Base-by-base conservation (phyloP, 2,888 invertebrate genomes). In the Vanessa cardui region DNA sequence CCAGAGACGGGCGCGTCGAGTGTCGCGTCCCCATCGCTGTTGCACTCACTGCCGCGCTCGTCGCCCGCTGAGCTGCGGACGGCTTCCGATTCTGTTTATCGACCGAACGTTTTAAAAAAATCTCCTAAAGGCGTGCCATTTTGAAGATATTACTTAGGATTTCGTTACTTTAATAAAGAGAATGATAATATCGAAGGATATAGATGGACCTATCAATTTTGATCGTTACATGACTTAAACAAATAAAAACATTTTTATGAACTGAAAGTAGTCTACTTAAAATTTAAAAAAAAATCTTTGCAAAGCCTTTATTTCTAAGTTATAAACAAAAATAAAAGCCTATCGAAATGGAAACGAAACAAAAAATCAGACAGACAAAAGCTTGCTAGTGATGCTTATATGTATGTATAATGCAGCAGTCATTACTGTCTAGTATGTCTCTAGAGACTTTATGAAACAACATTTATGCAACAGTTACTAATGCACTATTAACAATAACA, bases 31-130 rank as follows among this genome's bases (percentile, higher is more conserved):
- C 86, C 90, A 60, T 92, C 92, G 26, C 91, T 91, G 73, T 91
- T 91, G n/a, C 90, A 91, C 58, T 92, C 92, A 60, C 91, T 91
- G 61, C 86, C 90, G 31, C 90, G 87, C 78, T 92, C 92, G 73
- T 92, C 92, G 8, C 90, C 90, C 46, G 83, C 89, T 1, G 90
- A 87, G 70, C 88, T 90, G 64, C 89, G 88, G 26, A 90, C 75
- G 52, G 84, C 86, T 76, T 92, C 92, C 1, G 90, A 89, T 75
- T 92, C 92, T 91, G 83, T 5, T 52, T 60, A 50, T 50, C 21
- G 26, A 21, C 50, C 49, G 21, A 39, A 39, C 39, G 12, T 39
- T 39, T 39, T 39, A 39, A 39, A 3, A 39, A 39, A 12, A 2
- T 39, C 39, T 12, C 39, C 9, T 39, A 4, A 39, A 26, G 26